A percentile compares a stretch with the other conserved stretches of the same genome.
phyloP scores from a whole-genome alignment of 2,113 vertebrate species.

The Plestiodon gilberti region DNA sequence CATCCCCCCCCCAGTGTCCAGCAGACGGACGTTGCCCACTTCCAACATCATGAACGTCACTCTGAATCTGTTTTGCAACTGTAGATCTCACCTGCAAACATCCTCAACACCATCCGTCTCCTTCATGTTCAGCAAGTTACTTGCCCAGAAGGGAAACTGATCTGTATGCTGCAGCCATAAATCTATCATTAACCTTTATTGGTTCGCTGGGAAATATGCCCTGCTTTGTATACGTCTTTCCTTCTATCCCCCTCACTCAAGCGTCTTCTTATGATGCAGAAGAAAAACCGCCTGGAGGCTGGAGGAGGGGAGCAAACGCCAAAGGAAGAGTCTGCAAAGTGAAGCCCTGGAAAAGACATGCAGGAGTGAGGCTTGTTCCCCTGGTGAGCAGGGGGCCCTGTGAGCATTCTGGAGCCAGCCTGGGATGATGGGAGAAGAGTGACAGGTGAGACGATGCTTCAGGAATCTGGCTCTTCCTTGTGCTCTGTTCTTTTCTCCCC shows the following conservation, averaged over 20 bases:
- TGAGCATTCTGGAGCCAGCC: not conserved
- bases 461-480: not conserved
- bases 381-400: too few relatives aligned
- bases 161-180: not conserved
- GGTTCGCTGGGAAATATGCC: not conserved
- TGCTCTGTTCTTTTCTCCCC: not conserved
- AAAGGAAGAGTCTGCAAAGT: not conserved
- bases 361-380: not conserved
- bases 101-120: too few relatives aligned
- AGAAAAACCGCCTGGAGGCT: not conserved
- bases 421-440: not conserved
- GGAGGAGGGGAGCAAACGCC: not conserved
- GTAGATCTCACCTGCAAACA: not conserved
- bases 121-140: not conserved
- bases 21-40: too few relatives aligned
- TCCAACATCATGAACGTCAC: not conserved
- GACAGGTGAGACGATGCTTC: not conserved
- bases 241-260: not conserved
- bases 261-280: not conserved
- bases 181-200: constrained; percentile 5
- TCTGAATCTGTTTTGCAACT: not conserved
- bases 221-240: not conserved
- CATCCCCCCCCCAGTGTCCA: too few relatives aligned
- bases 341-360: not conserved
- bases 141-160: constrained; percentile 16